These are phyloP conservation scores for Delichon dasypus DNA, from an alignment of 2,797 vertebrate species.

Conservation along the genomic window DNA sequence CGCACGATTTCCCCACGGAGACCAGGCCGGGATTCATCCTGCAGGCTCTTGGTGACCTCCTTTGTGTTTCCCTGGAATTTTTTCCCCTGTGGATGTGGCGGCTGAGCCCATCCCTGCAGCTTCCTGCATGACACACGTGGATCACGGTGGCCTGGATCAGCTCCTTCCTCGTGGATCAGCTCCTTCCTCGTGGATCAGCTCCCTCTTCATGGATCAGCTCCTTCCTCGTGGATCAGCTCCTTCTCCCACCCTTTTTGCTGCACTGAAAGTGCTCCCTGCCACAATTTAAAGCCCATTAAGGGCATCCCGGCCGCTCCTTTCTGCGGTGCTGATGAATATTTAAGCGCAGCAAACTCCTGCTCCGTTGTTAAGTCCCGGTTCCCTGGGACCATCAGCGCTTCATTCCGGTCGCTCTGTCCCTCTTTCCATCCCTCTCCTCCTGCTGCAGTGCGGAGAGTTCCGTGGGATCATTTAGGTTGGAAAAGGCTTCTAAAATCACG, in stretches of 20 bases:
- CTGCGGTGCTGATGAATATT: not conserved
- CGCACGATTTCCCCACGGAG: not conserved
- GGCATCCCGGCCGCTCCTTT: rapidly evolving
- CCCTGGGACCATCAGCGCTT: not conserved
- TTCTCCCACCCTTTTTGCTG: not conserved
- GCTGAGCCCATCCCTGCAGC: not conserved
- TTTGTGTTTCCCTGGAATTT: not conserved
- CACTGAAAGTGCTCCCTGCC: not conserved
- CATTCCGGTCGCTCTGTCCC: not conserved
- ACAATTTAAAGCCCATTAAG: not conserved
- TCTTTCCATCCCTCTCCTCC: not conserved
- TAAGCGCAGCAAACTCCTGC: not conserved
- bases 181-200: too few relatives aligned
- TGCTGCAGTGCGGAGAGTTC: too few relatives aligned
- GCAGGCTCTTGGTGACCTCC: not conserved
- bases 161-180: too few relatives aligned
- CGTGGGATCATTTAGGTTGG: not conserved
- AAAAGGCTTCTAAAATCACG: rapidly evolving
- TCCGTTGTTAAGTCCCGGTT: not conserved
- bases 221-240: not conserved
- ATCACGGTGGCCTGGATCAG: rapidly evolving
- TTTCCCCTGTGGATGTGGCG: rapidly evolving
- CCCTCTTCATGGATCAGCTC: not conserved
- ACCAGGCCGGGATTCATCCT: not conserved
- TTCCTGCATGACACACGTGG: rapidly evolving